Evolutionary conservation across 1,140 invertebrate genomes (phyloP), one percentile per base, ranked within the genome.

Genomic region (Ceratosolen fusciceps): DNA sequence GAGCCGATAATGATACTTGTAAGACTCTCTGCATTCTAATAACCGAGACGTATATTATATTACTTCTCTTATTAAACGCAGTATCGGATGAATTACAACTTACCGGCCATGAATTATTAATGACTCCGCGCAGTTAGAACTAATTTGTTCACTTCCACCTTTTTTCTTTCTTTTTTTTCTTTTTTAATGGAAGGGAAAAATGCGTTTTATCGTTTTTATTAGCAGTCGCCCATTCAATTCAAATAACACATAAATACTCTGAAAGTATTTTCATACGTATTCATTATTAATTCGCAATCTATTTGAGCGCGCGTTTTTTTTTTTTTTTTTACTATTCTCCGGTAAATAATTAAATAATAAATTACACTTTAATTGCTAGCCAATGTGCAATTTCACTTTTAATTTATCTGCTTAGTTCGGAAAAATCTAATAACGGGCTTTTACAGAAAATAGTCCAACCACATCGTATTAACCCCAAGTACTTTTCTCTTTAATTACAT

Each of bases 31-130:
- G 16, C 14, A 29, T 29, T 49, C 0, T 16, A 19, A 34, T 43
- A 34, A 65, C 70, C 52, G 65, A 71, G 54, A 60, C 21, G 67
- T 43, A 34, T 16, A 24, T 71, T 29, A 26, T 26, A 52, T 47
- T 47, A n/a, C 1, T 65, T 71, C 34, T 34, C 5, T 52, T 52
- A 2, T 52, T 52, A 52, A 8, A 16, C 21, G 2, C 14, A 52
- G 5, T 52, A 5, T 52, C 3, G 49, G 3, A 43, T 43, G 5
- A 43, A 12, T 43, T 43, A 43, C n/a, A n/a, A n/a, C 54, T 77
- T 71, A 37, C 71, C 60, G 34, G 26, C 9, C 24, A 49, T 78
- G 68, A 78, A 65, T 72, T 62, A 78, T 72, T 71, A 72, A 21
- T 7, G 19, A 7, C 68, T 29, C 52, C 65, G 60, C 34, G 70